Conservation (phyloP, 1,140 invertebrate genomes). For the Orchestia grillus region DNA sequence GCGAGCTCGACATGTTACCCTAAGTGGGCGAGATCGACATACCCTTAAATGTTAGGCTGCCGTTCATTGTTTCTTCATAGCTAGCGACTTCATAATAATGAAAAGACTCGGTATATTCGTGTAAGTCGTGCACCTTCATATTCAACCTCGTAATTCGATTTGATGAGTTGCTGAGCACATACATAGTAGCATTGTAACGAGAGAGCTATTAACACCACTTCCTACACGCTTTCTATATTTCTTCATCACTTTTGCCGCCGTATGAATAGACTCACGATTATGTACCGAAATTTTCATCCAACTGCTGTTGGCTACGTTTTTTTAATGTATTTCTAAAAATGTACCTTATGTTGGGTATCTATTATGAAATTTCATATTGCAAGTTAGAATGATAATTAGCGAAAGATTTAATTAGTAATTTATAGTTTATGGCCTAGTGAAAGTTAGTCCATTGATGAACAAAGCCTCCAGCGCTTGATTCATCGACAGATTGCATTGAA, state of each 20-base stretch:
- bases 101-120: background rate
- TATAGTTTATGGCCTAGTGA: background rate
- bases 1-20: conserved; percentile 14
- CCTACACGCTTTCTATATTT: background rate
- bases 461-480: too few species aligned
- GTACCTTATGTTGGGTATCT: background rate
- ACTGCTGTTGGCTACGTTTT: too few species aligned
- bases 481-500: too few species aligned
- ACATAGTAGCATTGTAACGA: too few species aligned
- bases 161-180: too few species aligned
- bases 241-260: background rate
- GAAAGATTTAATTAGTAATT: background rate
- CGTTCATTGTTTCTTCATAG: background rate
- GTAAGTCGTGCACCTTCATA: background rate
- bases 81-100: background rate
- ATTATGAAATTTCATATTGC: background rate
- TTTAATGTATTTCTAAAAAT: too few species aligned
- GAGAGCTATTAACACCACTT: background rate
- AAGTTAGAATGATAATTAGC: background rate
- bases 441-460: too few species aligned
- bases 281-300: too few species aligned
- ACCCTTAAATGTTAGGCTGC: background rate
- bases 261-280: background rate
- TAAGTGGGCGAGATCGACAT: too few species aligned
- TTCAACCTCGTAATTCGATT: background rate